These are phyloP conservation scores for Philaethria dido DNA, from an alignment of 2,888 invertebrate species.

Conservation along the genomic window DNA sequence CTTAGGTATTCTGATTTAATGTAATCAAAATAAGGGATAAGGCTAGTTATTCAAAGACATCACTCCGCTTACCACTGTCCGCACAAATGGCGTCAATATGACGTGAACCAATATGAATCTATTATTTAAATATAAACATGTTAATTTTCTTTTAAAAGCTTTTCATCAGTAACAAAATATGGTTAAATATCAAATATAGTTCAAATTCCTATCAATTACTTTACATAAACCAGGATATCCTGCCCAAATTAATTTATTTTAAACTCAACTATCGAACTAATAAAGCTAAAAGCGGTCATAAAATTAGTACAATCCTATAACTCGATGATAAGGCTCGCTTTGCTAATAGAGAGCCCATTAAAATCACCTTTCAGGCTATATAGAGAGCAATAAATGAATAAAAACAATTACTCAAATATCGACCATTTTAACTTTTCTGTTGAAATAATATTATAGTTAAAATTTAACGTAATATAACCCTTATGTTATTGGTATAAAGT, in stretches of 20 bases:
- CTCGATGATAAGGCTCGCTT: constrained; percentile 60
- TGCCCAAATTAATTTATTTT: constrained; percentile 37
- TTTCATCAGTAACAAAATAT: not conserved
- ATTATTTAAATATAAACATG: not conserved
- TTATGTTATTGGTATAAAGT: constrained; percentile 41
- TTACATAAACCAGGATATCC: constrained; percentile 37
- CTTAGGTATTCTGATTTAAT: no score
- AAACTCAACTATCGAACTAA: constrained; percentile 52
- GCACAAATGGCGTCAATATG: not conserved
- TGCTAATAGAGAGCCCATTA: constrained; percentile 68
- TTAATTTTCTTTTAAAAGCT: not conserved
- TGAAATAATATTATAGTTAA: constrained; percentile 8
- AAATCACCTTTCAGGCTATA: constrained; percentile 69
- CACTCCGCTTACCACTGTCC: no score
- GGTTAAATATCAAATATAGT: constrained; percentile 11
- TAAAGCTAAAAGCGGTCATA: constrained; percentile 69
- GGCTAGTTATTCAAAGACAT: no score
- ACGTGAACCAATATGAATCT: not conserved
- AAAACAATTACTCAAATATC: constrained; percentile 67
- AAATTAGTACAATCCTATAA: constrained; percentile 69
- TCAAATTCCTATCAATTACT: constrained; percentile 15
- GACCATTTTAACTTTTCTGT: constrained; percentile 49
- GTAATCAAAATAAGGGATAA: no score
- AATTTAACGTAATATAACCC: not conserved
- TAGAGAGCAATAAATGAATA: constrained; percentile 74